Percentiles rank a stretch among this genome's conserved stretches.
These are phyloP conservation scores for Nesogale talazaci DNA, from an alignment of 2,113 vertebrate genomes.

Conservation along the genomic window DNA sequence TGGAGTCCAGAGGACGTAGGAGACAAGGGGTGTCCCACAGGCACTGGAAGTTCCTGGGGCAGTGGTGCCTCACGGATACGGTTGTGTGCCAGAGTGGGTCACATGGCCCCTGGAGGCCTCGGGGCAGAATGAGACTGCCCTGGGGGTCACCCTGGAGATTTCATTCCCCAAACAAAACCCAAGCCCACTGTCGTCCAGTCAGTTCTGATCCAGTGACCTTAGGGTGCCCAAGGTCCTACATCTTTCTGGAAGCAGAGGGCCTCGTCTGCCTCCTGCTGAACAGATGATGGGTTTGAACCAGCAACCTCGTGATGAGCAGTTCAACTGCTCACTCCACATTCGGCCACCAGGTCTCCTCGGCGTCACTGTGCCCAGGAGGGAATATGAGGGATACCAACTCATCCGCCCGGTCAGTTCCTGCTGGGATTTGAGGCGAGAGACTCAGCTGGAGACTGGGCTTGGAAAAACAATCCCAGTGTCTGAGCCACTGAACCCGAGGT, in stretches of 20 bases:
- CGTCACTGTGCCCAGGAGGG: neutral
- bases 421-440: constrained; percentile 17
- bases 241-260: no score
- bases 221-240: no score
- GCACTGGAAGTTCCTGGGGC: neutral
- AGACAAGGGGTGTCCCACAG: neutral
- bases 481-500: constrained; percentile 14
- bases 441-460: neutral
- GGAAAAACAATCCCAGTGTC: neutral
- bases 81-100: neutral
- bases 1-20: neutral
- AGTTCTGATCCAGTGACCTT: no score
- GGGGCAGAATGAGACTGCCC: neutral
- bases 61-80: neutral
- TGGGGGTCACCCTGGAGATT: neutral
- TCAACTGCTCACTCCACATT: no score
- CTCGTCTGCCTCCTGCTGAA: no score
- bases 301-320: neutral
- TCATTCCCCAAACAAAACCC: no score
- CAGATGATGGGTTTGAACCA: no score
- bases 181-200: no score
- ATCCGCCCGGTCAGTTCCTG: neutral
- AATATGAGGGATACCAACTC: neutral
- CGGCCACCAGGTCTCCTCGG: neutral
- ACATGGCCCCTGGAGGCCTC: neutral